Conservation (phyloP, 1,140 invertebrate genomes). For the Tetraneura akinire region DNA sequence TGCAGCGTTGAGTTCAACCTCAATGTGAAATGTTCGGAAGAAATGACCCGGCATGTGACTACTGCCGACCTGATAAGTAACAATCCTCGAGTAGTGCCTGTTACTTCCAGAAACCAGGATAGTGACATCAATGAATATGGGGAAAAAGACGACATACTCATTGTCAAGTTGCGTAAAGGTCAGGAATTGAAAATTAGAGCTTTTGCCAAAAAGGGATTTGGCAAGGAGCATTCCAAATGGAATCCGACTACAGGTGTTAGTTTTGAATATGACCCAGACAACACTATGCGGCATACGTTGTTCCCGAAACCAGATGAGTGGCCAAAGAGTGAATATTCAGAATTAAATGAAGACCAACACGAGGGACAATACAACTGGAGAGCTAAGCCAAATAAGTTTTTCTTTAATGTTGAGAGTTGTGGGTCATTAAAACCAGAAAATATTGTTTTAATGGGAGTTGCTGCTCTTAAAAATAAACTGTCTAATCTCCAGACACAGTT, state of each 20-base stretch:
- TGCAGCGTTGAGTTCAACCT: constrained; percentile 98
- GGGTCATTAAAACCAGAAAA: constrained; percentile 95
- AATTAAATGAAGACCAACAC: constrained; percentile 88
- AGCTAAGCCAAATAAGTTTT: constrained; percentile 96
- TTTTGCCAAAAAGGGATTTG: constrained; percentile 90
- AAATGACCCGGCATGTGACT: constrained; percentile 92
- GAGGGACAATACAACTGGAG: constrained; percentile 92
- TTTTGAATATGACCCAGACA: constrained; percentile 99
- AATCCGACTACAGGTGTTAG: constrained; percentile 97
- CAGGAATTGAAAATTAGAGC: constrained; percentile 95
- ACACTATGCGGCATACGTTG: constrained; percentile 92
- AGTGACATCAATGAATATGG: constrained; percentile 91
- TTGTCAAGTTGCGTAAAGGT: constrained; percentile 96
- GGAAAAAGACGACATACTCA: constrained; percentile 92
- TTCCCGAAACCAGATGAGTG: constrained; percentile 98
- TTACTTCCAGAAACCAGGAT: constrained; percentile 86
- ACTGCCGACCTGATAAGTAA: constrained; percentile 92
- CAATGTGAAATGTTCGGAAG: constrained; percentile 93
- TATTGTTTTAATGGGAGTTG: constrained; percentile 93
- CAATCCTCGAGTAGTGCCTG: constrained; percentile 88
- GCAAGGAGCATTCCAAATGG: constrained; percentile 99
- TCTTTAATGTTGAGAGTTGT: constrained; percentile 92
- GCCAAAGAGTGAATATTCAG: constrained; percentile 97
- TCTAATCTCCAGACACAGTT: constrained; percentile 92
- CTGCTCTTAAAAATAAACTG: constrained; percentile 92